Evolutionary conservation across 2,888 invertebrate genomes (phyloP).

Genomic region (Tipula helvola): DNA sequence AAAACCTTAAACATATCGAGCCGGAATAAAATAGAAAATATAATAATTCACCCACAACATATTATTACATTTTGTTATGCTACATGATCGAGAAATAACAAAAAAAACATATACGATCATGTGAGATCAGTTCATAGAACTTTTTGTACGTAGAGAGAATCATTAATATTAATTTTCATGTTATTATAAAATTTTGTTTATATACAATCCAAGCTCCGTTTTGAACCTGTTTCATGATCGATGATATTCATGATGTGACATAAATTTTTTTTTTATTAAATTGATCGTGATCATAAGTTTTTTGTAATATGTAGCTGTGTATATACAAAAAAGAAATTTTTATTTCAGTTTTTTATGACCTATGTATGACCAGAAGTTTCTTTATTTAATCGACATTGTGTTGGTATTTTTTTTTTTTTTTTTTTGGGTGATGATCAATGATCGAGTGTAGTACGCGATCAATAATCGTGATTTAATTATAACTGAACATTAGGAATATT

Average conservation of each 20-base stretch:
- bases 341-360: neutral
- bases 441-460: neutral
- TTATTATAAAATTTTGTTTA: neutral
- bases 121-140: neutral
- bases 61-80: neutral
- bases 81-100: neutral
- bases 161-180: neutral
- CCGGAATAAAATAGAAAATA: neutral
- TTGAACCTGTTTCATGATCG: constrained; percentile 4
- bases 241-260: constrained; percentile 4
- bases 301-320: neutral
- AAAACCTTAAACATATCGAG: neutral
- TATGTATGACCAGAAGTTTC: neutral
- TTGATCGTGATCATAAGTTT: neutral
- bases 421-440: neutral
- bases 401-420: neutral
- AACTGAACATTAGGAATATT: neutral
- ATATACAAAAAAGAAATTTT: neutral
- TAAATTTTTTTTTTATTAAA: neutral
- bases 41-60: neutral
- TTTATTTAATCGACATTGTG: neutral
- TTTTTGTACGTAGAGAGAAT: neutral
- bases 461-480: neutral
- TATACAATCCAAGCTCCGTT: neutral
- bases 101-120: neutral